phyloP scores from a whole-genome alignment of 2,797 vertebrate species.

The Philypnodon macrostomus region DNA sequence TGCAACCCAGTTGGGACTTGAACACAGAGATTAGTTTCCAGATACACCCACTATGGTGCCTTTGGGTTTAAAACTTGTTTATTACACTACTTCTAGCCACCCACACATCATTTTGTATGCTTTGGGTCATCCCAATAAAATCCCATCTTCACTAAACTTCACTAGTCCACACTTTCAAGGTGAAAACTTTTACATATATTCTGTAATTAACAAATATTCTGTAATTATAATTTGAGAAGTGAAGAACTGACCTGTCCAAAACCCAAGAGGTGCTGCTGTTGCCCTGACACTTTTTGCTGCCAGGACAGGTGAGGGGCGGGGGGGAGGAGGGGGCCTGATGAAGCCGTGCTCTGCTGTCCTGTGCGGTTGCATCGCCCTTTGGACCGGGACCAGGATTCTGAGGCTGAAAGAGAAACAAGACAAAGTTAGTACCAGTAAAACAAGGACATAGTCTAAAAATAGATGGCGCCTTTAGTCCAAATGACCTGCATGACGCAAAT shows the following conservation, averaged over 20 bases:
- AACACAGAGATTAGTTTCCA: background rate
- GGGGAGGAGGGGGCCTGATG: constrained; percentile 75
- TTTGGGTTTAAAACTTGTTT: constrained; percentile 1
- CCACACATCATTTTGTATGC: background rate
- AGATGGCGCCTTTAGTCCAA: constrained; percentile 13
- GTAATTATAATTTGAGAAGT: background rate
- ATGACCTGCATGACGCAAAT: constrained; percentile 19
- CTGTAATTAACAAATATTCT: background rate
- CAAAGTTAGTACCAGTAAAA: constrained; percentile 11
- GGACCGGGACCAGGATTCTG: constrained; percentile 86
- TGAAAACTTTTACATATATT: no score
- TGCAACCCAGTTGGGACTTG: background rate
- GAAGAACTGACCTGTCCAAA: constrained; percentile 86
- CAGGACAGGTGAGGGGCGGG: constrained; percentile 72
- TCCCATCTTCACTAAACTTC: background rate
- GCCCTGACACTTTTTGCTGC: constrained; percentile 82
- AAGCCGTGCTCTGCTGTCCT: constrained; percentile 79
- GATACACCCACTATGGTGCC: background rate
- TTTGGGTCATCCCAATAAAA: constrained; percentile 8
- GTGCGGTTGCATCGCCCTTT: constrained; percentile 83
- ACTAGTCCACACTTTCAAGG: background rate
- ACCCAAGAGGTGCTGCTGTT: constrained; percentile 80
- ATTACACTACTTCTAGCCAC: background rate
- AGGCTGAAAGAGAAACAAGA: constrained; percentile 53
- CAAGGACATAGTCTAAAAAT: background rate